Percentiles rank a stretch among this genome's conserved stretches.
Conservation (phyloP, 2,888 invertebrate genomes). For the Dryobota labecula region DNA sequence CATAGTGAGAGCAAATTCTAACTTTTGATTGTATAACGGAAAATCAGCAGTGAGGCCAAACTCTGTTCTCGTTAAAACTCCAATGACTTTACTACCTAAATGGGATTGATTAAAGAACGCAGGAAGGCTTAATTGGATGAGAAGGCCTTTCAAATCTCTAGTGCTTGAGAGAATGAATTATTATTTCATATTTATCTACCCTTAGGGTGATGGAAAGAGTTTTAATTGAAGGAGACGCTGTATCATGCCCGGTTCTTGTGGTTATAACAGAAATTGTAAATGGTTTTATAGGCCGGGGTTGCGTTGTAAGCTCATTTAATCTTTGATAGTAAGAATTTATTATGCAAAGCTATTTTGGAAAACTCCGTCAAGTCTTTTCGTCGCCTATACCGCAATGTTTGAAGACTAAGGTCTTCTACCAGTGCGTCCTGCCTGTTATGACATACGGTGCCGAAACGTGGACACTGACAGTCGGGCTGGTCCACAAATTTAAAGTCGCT, state of each 20-base stretch:
- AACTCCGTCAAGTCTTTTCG: too few species aligned
- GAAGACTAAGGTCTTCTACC: too few species aligned
- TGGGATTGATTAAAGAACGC: slow-evolving; percentile 68
- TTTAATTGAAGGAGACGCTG: slow-evolving; percentile 32
- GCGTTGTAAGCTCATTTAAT: slow-evolving; percentile 5
- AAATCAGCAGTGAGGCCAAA: slow-evolving; percentile 52
- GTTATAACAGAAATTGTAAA: slow-evolving; percentile 30
- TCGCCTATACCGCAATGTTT: too few species aligned
- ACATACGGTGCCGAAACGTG: too few species aligned
- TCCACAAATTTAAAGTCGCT: too few species aligned
- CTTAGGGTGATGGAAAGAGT: slow-evolving; percentile 24
- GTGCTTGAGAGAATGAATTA: slow-evolving; percentile 57
- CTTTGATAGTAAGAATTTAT: slow-evolving; percentile 19
- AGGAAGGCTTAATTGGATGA: slow-evolving; percentile 69
- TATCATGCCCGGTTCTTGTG: slow-evolving; percentile 10
- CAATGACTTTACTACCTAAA: slow-evolving; percentile 65
- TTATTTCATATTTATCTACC: slow-evolving; percentile 61
- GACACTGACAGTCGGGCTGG: too few species aligned
- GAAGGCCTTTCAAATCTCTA: slow-evolving; percentile 60
- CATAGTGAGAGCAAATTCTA: slow-evolving; percentile 51
- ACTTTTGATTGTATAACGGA: slow-evolving; percentile 60
- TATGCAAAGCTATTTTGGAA: neutral
- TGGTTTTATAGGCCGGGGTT: neutral
- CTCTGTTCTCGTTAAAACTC: slow-evolving; percentile 66
- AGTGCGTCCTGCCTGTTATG: too few species aligned